Percentiles rank a stretch among this genome's conserved stretches.
These are phyloP conservation scores for Recurvirostra avosetta DNA, from an alignment of 2,113 vertebrate genomes.

Conservation along the genomic window DNA sequence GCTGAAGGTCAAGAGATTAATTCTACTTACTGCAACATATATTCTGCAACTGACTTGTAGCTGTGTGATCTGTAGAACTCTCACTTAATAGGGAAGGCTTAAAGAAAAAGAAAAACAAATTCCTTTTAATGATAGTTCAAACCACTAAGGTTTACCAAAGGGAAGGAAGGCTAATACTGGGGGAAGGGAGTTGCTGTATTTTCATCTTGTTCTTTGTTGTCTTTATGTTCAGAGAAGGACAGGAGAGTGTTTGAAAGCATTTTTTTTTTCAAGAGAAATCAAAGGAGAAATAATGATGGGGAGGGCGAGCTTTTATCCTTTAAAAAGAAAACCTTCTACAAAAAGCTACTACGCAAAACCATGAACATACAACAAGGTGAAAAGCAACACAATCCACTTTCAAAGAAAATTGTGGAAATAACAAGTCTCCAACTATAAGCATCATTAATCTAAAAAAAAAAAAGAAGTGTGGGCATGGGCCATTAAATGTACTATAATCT, in stretches of 20 bases:
- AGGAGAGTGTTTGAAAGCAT: background rate
- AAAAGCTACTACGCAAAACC: background rate
- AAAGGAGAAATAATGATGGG: background rate
- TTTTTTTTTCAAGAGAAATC: background rate
- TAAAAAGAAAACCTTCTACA: background rate
- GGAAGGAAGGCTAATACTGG: background rate
- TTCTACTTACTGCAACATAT: constrained; percentile 15
- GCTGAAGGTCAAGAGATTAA: constrained; percentile 14
- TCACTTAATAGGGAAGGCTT: background rate
- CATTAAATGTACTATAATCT: background rate
- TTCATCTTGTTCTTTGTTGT: background rate
- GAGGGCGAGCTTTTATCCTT: background rate
- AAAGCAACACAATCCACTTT: background rate
- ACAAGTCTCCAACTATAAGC: background rate
- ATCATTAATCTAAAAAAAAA: background rate
- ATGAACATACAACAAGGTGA: background rate
- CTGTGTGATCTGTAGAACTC: background rate
- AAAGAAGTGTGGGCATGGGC: background rate
- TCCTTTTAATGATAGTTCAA: background rate
- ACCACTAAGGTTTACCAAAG: background rate
- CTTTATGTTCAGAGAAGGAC: background rate
- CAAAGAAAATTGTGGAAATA: background rate
- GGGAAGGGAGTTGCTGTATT: background rate
- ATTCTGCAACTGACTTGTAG: background rate
- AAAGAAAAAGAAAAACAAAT: background rate